Base-by-base conservation (phyloP, 2,113 vertebrate genomes). In the Sander lucioperca region DNA sequence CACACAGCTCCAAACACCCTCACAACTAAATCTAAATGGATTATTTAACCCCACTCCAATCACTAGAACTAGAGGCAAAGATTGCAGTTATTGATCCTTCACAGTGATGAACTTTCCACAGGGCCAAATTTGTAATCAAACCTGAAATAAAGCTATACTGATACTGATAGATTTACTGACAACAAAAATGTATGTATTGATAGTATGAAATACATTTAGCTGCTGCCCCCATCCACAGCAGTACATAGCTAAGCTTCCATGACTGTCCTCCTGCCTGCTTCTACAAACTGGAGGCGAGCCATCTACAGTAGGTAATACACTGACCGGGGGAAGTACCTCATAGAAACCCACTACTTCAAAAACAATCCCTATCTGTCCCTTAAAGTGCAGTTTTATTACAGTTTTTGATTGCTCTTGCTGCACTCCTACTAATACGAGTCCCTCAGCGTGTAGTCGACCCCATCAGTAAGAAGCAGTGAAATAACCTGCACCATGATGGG, bases 61-160 rank as follows among this genome's bases (percentile, higher is more conserved):
- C 16, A 64, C 27, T 48, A 47, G 4, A 77, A 54, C 64, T 14
- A 0, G 16, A 61, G 57, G 25, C 53, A 61, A 11, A 11, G 10
- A 74, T 6, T 59, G 23, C 6, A 65, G 21, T 18, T 30, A 77
- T 43, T 36, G 30, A 83, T 73, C 57, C 58, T 36, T 62, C 36
- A 13, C 50, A 43, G 54, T 11, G 45, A 30, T 11, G 8, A n/a
- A 63, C 23, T 72, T 14, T 18, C 43, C 39, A 36, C 3, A 1
- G 19, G 13, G 30, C 43, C 56, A 21, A 1, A 25, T 48, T 61
- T 30, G 10, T 2, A 23, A 47, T 5, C 18, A 75, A 23, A 69
- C 33, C 12, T 25, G 23, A 61, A 61, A 61, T 16, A 43, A 43
- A 43, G 11, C 39, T 43, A 43, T 33, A 33, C 33, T 6, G 33